phyloP scores from a whole-genome alignment of 2,888 invertebrate genomes.

The Agonopterix arenella region DNA sequence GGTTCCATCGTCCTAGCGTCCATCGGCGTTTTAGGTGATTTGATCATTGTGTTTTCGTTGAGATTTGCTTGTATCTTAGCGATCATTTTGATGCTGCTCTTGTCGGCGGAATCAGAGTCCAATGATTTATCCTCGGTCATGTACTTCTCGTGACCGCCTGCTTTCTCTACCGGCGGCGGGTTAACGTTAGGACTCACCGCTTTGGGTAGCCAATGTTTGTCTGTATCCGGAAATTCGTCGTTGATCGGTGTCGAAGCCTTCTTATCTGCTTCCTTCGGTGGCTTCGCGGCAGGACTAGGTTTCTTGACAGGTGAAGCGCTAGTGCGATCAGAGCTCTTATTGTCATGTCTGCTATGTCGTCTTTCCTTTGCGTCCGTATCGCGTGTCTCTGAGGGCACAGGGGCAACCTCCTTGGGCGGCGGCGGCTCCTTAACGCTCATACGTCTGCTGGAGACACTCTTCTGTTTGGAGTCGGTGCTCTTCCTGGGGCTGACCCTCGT shows the following conservation, averaged over 20 bases:
- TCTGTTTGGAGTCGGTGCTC: conserved; percentile 38
- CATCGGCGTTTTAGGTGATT: conserved; percentile 70
- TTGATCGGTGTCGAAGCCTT: conserved; percentile 34
- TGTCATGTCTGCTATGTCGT: conserved; percentile 23
- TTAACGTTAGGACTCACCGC: conserved; percentile 53
- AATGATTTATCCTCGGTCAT: conserved; percentile 66
- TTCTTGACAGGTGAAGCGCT: conserved; percentile 38
- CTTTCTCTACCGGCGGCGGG: conserved; percentile 61
- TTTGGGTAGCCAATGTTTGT: conserved; percentile 61
- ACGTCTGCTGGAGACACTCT: conserved; percentile 30
- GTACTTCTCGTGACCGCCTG: conserved; percentile 61
- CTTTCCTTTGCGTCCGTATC: conserved; percentile 23
- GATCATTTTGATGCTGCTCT: conserved; percentile 65
- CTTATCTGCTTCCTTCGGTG: conserved; percentile 29
- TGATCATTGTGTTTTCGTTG: conserved; percentile 70
- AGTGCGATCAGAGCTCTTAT: conserved; percentile 15
- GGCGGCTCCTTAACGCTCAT: conserved; percentile 26
- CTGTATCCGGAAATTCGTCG: conserved; percentile 42
- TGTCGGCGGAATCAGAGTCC: conserved; percentile 59
- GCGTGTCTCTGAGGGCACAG: conserved; percentile 17
- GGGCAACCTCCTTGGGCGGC: conserved; percentile 21
- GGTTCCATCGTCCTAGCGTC: conserved; percentile 64
- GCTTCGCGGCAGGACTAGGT: conserved; percentile 20
- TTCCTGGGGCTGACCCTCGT: conserved; percentile 43
- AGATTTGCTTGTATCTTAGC: conserved; percentile 69